phyloP scores from a whole-genome alignment of 1,140 invertebrate genomes.

The Formica exsecta region DNA sequence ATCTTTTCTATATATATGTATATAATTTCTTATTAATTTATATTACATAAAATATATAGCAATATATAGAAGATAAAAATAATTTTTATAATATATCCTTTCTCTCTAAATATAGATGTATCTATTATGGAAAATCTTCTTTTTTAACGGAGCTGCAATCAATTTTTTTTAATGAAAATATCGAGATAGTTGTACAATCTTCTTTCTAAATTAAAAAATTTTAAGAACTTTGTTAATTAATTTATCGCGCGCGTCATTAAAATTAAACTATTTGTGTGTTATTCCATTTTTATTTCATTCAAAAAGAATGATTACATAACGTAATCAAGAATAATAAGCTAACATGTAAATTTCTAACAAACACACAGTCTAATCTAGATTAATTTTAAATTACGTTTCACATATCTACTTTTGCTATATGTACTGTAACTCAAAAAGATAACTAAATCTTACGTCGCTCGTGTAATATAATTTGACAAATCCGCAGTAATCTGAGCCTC shows the following conservation, averaged over 20 bases:
- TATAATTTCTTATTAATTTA: not conserved
- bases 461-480: slow-evolving; percentile 39
- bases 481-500: slow-evolving; percentile 27
- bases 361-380: not conserved
- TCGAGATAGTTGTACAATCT: not conserved
- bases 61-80: too few relatives aligned
- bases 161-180: not conserved
- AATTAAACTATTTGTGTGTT: not conserved
- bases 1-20: not conserved
- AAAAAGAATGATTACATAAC: not conserved
- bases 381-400: slow-evolving; percentile 26
- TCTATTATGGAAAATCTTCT: not conserved
- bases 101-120: too few relatives aligned
- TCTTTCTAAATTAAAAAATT: not conserved
- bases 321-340: not conserved
- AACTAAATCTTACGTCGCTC: slow-evolving; percentile 38
- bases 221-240: not conserved
- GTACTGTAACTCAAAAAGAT: not conserved
- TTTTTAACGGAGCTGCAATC: not conserved
- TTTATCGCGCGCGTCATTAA: not conserved
- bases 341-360: slow-evolving; percentile 10
- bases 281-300: not conserved
- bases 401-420: slow-evolving; percentile 22
- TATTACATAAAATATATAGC: not conserved
- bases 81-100: too few relatives aligned